Evolutionary conservation across 1,140 invertebrate genomes (phyloP).

Genomic region (Leptoteleia sp.): DNA sequence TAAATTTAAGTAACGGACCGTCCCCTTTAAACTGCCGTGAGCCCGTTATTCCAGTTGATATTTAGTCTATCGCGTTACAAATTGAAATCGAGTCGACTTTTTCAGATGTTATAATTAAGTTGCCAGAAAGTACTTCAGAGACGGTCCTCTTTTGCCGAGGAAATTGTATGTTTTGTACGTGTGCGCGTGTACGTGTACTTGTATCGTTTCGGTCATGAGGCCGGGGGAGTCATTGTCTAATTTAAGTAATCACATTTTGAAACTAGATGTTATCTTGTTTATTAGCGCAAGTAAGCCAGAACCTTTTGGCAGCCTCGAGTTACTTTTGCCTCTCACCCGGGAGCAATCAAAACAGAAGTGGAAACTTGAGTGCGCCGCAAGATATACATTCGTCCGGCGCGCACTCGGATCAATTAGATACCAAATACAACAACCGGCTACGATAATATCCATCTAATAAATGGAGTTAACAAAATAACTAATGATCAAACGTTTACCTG

Average conservation of each 20-base stretch:
- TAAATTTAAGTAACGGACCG: slow-evolving; percentile 24
- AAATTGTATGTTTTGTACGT: slow-evolving; percentile 2
- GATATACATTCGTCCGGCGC: slow-evolving; percentile 6
- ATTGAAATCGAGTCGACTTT: slow-evolving; percentile 47
- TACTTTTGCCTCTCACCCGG: slow-evolving; percentile 33
- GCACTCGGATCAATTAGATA: slow-evolving; percentile 31
- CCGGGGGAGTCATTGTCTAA: slow-evolving; percentile 39
- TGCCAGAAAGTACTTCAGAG: slow-evolving; percentile 1
- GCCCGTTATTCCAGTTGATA: slow-evolving; percentile 14
- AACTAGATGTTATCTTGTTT: slow-evolving; percentile 52
- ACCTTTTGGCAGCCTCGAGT: slow-evolving; percentile 41
- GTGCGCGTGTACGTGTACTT: too few species aligned
- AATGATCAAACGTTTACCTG: slow-evolving; percentile 1
- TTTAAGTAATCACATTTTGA: slow-evolving; percentile 49
- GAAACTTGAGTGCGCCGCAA: slow-evolving; percentile 24
- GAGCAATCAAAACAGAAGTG: slow-evolving; percentile 35
- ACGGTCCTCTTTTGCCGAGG: slow-evolving; percentile 7
- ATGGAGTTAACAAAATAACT: slow-evolving; percentile 15
- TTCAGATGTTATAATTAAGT: slow-evolving; percentile 42
- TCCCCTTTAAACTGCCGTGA: slow-evolving; percentile 21
- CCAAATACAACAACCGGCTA: background rate
- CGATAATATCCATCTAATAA: slow-evolving; percentile 37
- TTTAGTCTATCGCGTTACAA: slow-evolving; percentile 24
- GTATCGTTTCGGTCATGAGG: too few species aligned
- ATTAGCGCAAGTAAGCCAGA: slow-evolving; percentile 18